Base-by-base conservation (phyloP, 1,140 invertebrate genomes). In the Acyrthosiphon pisum region DNA sequence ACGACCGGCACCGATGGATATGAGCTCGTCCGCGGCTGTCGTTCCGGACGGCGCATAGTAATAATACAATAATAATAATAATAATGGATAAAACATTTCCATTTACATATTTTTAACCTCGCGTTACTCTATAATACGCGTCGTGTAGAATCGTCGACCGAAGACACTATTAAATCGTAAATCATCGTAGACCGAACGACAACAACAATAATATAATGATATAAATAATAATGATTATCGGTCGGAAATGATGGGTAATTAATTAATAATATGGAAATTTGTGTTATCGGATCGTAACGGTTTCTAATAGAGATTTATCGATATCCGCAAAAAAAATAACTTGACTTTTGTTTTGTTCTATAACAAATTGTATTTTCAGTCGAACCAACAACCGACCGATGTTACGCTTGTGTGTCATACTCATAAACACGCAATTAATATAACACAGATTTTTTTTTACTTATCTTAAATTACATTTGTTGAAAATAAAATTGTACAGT, bases 1-100 rank as follows among this genome's bases (percentile, higher is more conserved):
- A 92, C 68, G 90, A 92, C 46, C 90, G 90, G 11, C 90, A 92
- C 50, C 37, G 88, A 37, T 76, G 60, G 83, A 91, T 88, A 60
- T 44, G 41, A 93, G 20, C 22, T 37, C 50, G 35, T 89, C 41
- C 11, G 41, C 26, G 4, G n/a, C 6, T 83, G 37, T 41, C 6
- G 20, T 83, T 7, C 35, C 35, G 35, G 7, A 48, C 7, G 14
- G 44, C n/a, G 2, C 37, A 26, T 44, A 23, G 7, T 84, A 41
- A 84, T 84, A 44, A 41, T 44, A 84, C 37, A 41, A 84, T 11
- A 84, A 84, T 84, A 35, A 22, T 37, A 37, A 81, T 83, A 50
- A 18, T 50, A 50, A 50, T 50, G 48, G 48, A 53, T 53, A 53
- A 22, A 23, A 23, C 22, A 9, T 84, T 84, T 84, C 30, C 41